Conservation (phyloP, 2,797 vertebrate genomes). For the Coccyzus lansbergi region DNA sequence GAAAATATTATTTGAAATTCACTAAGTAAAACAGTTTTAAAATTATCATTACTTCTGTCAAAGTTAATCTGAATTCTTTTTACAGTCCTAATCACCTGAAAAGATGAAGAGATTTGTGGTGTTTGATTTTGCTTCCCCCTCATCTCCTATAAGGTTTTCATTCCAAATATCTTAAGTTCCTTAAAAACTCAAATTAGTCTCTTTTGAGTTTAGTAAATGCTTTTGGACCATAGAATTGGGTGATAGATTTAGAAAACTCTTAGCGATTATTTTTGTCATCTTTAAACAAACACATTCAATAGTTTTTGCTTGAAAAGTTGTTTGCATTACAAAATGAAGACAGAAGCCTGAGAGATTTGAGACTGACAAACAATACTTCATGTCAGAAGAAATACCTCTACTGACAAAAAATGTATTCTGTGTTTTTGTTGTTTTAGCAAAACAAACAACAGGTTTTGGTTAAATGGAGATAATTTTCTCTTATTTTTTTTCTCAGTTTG, state of each 20-base stretch:
- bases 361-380: slow-evolving; percentile 1
- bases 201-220: neutral
- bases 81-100: neutral
- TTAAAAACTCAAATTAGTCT: neutral
- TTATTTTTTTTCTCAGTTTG: neutral
- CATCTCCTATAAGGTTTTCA: neutral
- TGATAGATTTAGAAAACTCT: neutral
- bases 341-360: slow-evolving; percentile 21
- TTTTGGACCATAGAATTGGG: neutral
- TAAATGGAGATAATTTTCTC: neutral
- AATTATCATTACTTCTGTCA: neutral
- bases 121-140: neutral
- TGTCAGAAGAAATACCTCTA: slow-evolving; percentile 41
- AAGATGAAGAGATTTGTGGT: neutral
- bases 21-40: neutral
- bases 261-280: slow-evolving; percentile 25
- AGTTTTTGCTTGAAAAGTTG: slow-evolving; percentile 9
- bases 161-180: neutral
- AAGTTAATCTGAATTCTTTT: neutral
- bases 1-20: neutral
- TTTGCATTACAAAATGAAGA: slow-evolving; percentile 40
- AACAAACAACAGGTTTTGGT: slow-evolving; percentile 6
- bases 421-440: slow-evolving; percentile 46
- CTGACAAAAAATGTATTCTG: slow-evolving; percentile 18
- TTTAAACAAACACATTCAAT: slow-evolving; percentile 13